phyloP scores from a whole-genome alignment of 37 sponge, comb jelly and placozoan species.

The Ianthella basta region DNA sequence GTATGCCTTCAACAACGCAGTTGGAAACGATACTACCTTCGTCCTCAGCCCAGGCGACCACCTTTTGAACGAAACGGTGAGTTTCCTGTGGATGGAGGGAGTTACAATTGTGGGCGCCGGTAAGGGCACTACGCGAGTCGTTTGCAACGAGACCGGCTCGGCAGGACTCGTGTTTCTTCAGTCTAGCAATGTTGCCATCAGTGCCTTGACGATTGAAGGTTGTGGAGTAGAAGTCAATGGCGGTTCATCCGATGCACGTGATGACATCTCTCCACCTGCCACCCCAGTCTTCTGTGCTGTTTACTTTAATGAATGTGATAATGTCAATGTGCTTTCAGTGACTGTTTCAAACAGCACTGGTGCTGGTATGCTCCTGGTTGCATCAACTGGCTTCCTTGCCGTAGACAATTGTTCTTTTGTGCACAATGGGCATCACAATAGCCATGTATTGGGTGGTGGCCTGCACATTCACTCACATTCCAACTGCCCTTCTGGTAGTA shows the following conservation, averaged over 20 bases:
- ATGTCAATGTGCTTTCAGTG: background rate
- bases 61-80: background rate
- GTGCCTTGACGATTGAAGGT: background rate
- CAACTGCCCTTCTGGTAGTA: background rate
- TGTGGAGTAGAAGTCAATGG: background rate
- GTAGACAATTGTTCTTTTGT: constrained; percentile 1
- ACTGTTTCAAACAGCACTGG: background rate
- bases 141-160: background rate
- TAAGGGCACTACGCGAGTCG: background rate
- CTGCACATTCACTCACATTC: constrained; percentile 18
- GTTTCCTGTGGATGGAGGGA: background rate
- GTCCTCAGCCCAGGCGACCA: background rate
- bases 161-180: background rate
- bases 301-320: background rate
- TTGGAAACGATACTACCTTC: background rate
- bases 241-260: background rate
- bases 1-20: background rate
- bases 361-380: constrained; percentile 17
- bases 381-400: background rate
- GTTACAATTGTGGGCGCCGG: background rate
- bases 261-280: background rate
- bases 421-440: background rate
- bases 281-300: background rate
- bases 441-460: constrained; percentile 16
- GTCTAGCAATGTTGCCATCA: background rate